These are phyloP conservation scores for Mechanitis messenoides DNA, from an alignment of 2,888 invertebrate species.

Conservation along the genomic window DNA sequence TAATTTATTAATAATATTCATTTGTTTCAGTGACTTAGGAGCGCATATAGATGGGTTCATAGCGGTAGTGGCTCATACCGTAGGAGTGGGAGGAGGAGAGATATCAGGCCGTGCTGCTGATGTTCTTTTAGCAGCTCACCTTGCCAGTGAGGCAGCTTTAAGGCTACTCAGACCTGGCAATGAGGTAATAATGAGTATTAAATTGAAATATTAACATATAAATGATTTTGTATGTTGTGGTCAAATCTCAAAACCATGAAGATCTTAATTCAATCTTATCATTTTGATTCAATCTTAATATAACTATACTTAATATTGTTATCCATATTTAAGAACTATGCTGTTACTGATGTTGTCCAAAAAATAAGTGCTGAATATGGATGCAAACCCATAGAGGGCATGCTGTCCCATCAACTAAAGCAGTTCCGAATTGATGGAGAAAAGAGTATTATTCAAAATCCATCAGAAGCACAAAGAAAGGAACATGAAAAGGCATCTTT, in stretches of 20 bases:
- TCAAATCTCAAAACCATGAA: no score
- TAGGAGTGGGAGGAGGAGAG: constrained; percentile 88
- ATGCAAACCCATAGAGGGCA: constrained; percentile 98
- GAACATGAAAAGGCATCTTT: constrained; percentile 98
- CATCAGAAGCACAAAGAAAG: constrained; percentile 96
- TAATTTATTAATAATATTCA: constrained; percentile 1
- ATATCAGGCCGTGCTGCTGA: constrained; percentile 94
- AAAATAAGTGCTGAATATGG: constrained; percentile 94
- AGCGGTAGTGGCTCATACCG: constrained; percentile 97
- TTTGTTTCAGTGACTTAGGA: constrained; percentile 89
- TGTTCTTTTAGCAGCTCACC: constrained; percentile 95
- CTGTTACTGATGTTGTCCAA: constrained; percentile 93
- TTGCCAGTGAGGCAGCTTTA: constrained; percentile 96
- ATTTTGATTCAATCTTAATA: no score
- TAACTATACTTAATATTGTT: no score
- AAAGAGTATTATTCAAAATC: constrained; percentile 89
- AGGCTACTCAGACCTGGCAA: constrained; percentile 93
- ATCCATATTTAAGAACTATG: constrained; percentile 81
- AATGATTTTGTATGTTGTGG: no score
- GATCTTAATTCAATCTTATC: no score
- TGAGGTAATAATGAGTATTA: constrained; percentile 78
- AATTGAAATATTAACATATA: constrained; percentile 7
- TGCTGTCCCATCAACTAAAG: constrained; percentile 96
- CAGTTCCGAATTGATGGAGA: constrained; percentile 98
- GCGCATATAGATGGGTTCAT: constrained; percentile 99